These are phyloP conservation scores for Lysandra coridon DNA, from an alignment of 2,888 invertebrate species.

Conservation along the genomic window DNA sequence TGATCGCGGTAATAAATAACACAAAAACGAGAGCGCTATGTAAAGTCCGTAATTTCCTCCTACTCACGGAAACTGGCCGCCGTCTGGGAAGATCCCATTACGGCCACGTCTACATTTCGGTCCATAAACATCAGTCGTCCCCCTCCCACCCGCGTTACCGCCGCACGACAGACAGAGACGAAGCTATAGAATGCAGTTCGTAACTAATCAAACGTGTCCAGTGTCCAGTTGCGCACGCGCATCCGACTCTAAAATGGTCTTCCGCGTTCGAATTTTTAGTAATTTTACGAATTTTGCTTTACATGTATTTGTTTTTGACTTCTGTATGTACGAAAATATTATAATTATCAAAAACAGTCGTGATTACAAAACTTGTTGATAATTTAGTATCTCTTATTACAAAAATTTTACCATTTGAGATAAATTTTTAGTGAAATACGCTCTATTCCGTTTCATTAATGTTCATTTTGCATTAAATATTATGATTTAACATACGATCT, in stretches of 20 bases:
- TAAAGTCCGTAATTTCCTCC: slow-evolving; percentile 68
- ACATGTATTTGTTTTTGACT: background rate
- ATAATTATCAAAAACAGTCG: background rate
- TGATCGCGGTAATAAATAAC: slow-evolving; percentile 55
- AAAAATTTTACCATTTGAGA: slow-evolving; percentile 55
- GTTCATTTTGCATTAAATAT: slow-evolving; percentile 45
- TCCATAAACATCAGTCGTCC: slow-evolving; percentile 66
- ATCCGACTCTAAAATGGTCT: slow-evolving; percentile 58
- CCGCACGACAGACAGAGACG: slow-evolving; percentile 54
- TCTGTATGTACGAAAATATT: background rate
- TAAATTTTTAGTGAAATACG: slow-evolving; percentile 50
- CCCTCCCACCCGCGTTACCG: slow-evolving; percentile 47
- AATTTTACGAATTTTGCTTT: background rate
- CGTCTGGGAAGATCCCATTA: slow-evolving; percentile 71
- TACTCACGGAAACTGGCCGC: slow-evolving; percentile 71
- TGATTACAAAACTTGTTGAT: slow-evolving; percentile 24
- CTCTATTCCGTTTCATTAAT: slow-evolving; percentile 42
- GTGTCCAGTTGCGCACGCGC: slow-evolving; percentile 69
- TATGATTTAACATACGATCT: slow-evolving; percentile 38
- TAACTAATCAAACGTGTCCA: slow-evolving; percentile 75
- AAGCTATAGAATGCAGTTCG: slow-evolving; percentile 61
- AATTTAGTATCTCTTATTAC: slow-evolving; percentile 38
- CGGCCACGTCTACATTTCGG: slow-evolving; percentile 70
- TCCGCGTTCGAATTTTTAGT: background rate
- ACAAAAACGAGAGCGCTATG: slow-evolving; percentile 58